Evolutionary conservation across 2,113 vertebrate species (phyloP).

Genomic region (Mesitornis unicolor): DNA sequence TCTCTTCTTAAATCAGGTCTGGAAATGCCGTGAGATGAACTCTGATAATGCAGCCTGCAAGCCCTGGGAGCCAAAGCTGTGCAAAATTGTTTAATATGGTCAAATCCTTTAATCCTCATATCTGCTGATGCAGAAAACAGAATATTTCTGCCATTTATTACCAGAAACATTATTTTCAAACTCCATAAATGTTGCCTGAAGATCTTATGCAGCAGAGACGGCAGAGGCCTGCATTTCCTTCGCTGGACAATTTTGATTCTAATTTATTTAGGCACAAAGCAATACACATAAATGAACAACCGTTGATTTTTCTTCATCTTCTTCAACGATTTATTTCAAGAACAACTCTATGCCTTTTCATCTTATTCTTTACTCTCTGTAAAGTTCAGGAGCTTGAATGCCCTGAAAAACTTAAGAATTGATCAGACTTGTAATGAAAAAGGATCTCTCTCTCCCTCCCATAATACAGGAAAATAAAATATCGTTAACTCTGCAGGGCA

Average conservation of each 20-base stretch:
- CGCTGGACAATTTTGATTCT: constrained; percentile 69
- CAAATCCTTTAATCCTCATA: constrained; percentile 81
- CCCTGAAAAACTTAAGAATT: constrained; percentile 48
- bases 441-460: constrained; percentile 2
- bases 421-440: constrained; percentile 59
- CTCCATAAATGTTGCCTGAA: constrained; percentile 66
- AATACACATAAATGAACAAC: constrained; percentile 48
- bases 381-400: constrained; percentile 26
- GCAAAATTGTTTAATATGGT: constrained; percentile 80
- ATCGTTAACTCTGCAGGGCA: constrained; percentile 52
- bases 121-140: constrained; percentile 80
- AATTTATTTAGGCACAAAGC: constrained; percentile 70
- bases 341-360: constrained; percentile 8
- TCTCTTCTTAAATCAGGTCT: constrained; percentile 76
- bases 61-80: constrained; percentile 76
- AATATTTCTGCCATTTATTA: constrained; percentile 79
- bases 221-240: constrained; percentile 56
- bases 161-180: constrained; percentile 79
- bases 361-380: not conserved
- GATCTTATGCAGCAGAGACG: constrained; percentile 63
- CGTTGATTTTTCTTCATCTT: constrained; percentile 37
- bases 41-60: constrained; percentile 71
- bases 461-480: constrained; percentile 57
- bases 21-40: constrained; percentile 74
- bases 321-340: not conserved